These are phyloP conservation scores for Cephalopachus bancanus DNA, from an alignment of 2,797 vertebrate species.

Conservation along the genomic window DNA sequence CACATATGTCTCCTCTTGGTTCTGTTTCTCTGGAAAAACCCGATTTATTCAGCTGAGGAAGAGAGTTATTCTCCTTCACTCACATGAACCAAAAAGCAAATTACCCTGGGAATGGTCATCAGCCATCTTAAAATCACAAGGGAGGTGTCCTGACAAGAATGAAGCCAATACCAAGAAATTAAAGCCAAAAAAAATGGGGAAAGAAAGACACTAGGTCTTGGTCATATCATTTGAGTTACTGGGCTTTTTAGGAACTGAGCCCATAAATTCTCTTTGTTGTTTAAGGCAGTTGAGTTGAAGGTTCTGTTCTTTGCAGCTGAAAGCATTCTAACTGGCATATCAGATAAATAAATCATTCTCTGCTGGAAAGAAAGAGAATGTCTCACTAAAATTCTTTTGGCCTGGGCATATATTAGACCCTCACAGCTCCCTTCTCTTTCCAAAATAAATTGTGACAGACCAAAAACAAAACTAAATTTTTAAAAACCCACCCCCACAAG, in stretches of 20 bases:
- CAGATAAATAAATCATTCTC: conserved; percentile 72
- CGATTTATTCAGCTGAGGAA: background rate
- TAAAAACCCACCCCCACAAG: background rate
- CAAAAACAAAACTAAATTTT: background rate
- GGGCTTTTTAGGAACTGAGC: conserved; percentile 45
- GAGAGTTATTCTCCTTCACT: background rate
- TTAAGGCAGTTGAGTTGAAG: conserved; percentile 60
- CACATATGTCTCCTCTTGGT: background rate
- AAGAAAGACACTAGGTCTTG: conserved; percentile 3
- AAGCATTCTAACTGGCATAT: conserved; percentile 49
- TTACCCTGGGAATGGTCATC: background rate
- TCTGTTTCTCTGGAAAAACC: background rate
- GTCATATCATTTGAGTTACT: conserved; percentile 32
- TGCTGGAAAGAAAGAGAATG: conserved; percentile 66
- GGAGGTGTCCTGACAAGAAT: background rate
- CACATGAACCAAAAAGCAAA: background rate
- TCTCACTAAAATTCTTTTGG: conserved; percentile 62
- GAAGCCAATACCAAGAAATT: background rate
- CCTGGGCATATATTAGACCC: background rate
- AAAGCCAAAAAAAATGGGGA: conserved; percentile 1
- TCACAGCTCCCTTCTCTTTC: background rate
- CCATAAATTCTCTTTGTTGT: conserved; percentile 63
- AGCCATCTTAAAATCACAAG: background rate
- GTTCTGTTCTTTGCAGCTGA: conserved; percentile 58
- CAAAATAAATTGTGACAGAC: conserved; percentile 32